These are phyloP conservation scores for Xanthia togata DNA, from an alignment of 2,888 invertebrate species.

Conservation along the genomic window DNA sequence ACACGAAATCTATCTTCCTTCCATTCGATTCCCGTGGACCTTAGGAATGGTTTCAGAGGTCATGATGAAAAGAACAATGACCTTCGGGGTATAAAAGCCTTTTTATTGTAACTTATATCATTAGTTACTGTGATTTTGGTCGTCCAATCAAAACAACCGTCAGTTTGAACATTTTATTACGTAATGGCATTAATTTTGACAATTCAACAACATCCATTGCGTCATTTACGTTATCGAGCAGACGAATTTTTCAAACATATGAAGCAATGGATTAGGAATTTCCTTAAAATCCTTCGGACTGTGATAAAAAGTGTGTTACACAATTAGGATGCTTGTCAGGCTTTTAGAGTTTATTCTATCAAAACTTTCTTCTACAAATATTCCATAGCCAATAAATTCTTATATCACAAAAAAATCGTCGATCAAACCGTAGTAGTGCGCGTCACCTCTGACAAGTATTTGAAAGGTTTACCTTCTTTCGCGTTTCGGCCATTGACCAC, in stretches of 20 bases:
- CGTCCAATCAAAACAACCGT: background rate
- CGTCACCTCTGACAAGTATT: constrained; percentile 66
- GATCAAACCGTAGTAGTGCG: constrained; percentile 66
- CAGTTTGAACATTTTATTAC: background rate
- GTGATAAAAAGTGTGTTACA: background rate
- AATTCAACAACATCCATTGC: background rate
- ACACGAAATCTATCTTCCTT: background rate
- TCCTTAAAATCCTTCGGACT: background rate
- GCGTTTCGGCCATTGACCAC: constrained; percentile 69
- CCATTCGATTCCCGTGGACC: background rate
- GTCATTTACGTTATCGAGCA: too few species aligned
- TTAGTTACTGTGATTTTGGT: background rate
- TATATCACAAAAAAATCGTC: constrained; percentile 45
- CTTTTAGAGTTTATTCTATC: background rate
- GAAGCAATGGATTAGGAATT: background rate
- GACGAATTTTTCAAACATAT: background rate
- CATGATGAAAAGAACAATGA: background rate
- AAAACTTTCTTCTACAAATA: constrained; percentile 8
- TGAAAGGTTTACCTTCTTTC: constrained; percentile 70
- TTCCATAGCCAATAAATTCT: constrained; percentile 11
- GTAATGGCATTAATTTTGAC: background rate
- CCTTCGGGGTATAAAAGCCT: too few species aligned
- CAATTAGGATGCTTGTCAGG: background rate
- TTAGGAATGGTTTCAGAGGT: background rate
- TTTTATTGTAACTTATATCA: background rate